Evolutionary conservation across 92 coral and sea anemone genomes (phyloP), one percentile per base, ranked within the genome.

Genomic region (Siderastrea siderea): DNA sequence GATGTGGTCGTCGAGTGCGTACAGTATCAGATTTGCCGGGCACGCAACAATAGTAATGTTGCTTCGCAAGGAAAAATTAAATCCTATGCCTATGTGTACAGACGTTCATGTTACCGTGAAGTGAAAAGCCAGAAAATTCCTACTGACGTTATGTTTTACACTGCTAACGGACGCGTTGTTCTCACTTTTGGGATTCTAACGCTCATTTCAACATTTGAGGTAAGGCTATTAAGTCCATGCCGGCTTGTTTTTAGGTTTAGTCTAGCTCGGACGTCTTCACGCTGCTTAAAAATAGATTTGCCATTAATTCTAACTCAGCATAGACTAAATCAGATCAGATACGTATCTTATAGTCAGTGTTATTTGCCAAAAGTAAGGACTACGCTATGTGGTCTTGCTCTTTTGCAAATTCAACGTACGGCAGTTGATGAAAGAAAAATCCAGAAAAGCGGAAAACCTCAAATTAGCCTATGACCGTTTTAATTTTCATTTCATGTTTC

Each of bases 381-480:
- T 26, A 26, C 0, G 38, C 38, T 26, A 26, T 26, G 38, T 26
- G 38, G 38, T 26, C 38, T 26, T 26, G 38, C 38, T 26, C 38
- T 26, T 26, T 26, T 26, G 38, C 38, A 0, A 26, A 26, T 26
- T 26, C 38, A 26, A 26, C 38, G 38, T 26, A 26, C 16, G 54
- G 7, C 11, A 6, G 14, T 19, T 70, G 43, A 70, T 47, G 75
- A 70, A 5, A 70, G 38, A 47, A 48, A n/a, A 70, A 50, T 46
- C 8, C 38, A 52, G 11, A 70, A 47, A 70, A 70, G 43, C 75
- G 43, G 43, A 70, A 47, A 3, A 47, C 7, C 6, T 1, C 54
- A 17, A 50, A 13, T 70, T 70, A 70, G 55, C 75, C 55, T 70
- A 53, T 70, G 75, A 70, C 75, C 55, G 57, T 53, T 10, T 53